Conservation (phyloP, 1,140 invertebrate species). For the Pogonus chalceus region DNA sequence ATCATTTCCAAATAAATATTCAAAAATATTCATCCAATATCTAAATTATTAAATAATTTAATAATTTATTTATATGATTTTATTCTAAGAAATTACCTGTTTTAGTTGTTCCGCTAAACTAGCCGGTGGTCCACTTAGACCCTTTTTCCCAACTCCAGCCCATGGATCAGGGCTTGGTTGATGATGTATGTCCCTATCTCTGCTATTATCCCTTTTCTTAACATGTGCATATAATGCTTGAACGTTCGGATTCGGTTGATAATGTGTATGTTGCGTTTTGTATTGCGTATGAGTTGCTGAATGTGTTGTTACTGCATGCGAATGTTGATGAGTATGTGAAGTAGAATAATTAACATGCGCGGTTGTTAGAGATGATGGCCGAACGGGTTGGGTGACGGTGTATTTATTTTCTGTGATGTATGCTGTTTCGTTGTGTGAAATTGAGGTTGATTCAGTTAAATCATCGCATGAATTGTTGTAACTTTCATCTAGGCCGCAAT, state of each 20-base stretch:
- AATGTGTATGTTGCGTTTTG: constrained; percentile 11
- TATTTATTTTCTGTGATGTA: constrained; percentile 3
- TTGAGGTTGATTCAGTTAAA: constrained; percentile 42
- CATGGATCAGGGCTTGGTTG: constrained; percentile 28
- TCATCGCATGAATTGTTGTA: constrained; percentile 60
- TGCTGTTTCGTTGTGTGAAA: constrained; percentile 21
- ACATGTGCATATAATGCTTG: constrained; percentile 29
- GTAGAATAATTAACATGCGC: constrained; percentile 20
- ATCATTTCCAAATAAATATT: background rate
- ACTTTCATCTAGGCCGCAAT: constrained; percentile 59
- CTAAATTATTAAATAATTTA: too few species aligned
- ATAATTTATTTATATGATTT: too few species aligned
- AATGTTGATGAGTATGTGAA: constrained; percentile 14
- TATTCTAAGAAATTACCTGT: constrained; percentile 48
- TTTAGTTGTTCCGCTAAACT: constrained; percentile 74
- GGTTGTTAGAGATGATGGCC: constrained; percentile 16
- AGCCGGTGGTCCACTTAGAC: constrained; percentile 47
- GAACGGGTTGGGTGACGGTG: constrained; percentile 10
- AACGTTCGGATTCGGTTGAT: constrained; percentile 18
- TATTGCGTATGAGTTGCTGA: constrained; percentile 11
- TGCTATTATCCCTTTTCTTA: constrained; percentile 24
- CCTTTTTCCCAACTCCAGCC: constrained; percentile 20
- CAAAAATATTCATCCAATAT: background rate
- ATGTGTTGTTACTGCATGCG: constrained; percentile 13
- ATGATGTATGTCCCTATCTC: constrained; percentile 12